Evolutionary conservation across 2,113 vertebrate genomes (phyloP), one percentile per base, ranked within the genome.

Genomic region (Anguilla japonica): DNA sequence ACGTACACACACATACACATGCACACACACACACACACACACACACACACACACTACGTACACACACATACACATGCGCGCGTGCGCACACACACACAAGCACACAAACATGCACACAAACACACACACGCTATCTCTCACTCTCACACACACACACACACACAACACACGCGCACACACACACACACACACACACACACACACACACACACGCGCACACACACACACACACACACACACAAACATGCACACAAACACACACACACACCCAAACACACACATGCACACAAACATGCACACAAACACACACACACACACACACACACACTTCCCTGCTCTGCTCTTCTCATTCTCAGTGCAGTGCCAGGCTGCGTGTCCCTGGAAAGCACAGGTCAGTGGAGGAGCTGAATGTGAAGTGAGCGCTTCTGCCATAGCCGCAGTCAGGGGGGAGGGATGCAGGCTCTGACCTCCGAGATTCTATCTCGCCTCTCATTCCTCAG

Each of bases 381-480:
- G 89, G 91, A 93, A 91, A 84, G 89, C 50, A 79, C 89, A 92
- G 93, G 93, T 93, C 91, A 93, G 34, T 2, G 41, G 88, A 90
- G 89, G 89, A 81, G 84, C 88, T 43, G 78, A 71, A 85, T 89
- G 87, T 79, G 84, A 90, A 89, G 87, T 85, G 90, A 84, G 79
- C 83, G 84, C 87, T 90, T 87, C 83, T 63, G 57, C 75, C 79
- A 15, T 82, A 2, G 16, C 78, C 83, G 53, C 43, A 84, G 63
- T 41, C 75, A 56, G 56, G 15, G 41, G 15, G 41, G 50, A 82
- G 78, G 84, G 80, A 91, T 87, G 46, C 83, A 83, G 92, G 89
- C 87, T 89, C 60, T 88, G 81, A 92, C 89, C 91, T 87, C 87
- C 63, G 80, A 89, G 90, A 90, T 89, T 89, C 87, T 91, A 88